Evolutionary conservation across 1,140 invertebrate genomes (phyloP).

Genomic region (Harlomillsia oculata): DNA sequence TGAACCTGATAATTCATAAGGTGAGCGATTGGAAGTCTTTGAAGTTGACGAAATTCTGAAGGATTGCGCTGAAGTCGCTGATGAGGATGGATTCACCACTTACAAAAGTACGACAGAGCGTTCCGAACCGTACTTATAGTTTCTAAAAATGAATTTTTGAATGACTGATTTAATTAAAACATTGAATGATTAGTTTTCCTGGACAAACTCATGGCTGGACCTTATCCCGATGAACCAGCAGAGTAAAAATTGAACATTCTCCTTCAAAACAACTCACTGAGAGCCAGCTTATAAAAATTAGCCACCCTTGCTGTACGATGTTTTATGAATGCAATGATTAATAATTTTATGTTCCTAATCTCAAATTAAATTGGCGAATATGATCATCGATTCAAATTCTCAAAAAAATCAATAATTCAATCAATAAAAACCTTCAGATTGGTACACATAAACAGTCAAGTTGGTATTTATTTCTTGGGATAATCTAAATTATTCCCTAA

Average conservation of each 20-base stretch:
- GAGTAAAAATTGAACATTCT: background rate
- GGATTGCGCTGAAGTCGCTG: slow-evolving; percentile 36
- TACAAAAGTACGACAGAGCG: slow-evolving; percentile 37
- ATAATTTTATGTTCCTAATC: too few species aligned
- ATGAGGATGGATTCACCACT: slow-evolving; percentile 37
- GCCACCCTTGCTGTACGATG: too few species aligned
- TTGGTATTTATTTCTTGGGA: too few species aligned
- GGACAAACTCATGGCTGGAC: slow-evolving; percentile 14
- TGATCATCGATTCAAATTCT: too few species aligned
- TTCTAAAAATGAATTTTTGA: background rate
- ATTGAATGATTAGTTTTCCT: background rate
- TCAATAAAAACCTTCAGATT: too few species aligned
- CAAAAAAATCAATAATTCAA: too few species aligned
- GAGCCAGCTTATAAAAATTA: too few species aligned
- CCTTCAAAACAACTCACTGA: too few species aligned
- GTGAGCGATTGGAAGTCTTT: slow-evolving; percentile 35
- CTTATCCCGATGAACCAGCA: background rate
- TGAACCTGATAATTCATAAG: slow-evolving; percentile 21
- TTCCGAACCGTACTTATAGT: background rate
- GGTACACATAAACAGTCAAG: too few species aligned
- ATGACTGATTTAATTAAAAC: background rate
- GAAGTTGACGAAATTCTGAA: slow-evolving; percentile 36
- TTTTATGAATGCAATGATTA: too few species aligned
- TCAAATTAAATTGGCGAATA: too few species aligned
- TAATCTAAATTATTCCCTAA: too few species aligned